phyloP scores from a whole-genome alignment of 2,888 invertebrate genomes.

The Drosophila tanythrix region DNA sequence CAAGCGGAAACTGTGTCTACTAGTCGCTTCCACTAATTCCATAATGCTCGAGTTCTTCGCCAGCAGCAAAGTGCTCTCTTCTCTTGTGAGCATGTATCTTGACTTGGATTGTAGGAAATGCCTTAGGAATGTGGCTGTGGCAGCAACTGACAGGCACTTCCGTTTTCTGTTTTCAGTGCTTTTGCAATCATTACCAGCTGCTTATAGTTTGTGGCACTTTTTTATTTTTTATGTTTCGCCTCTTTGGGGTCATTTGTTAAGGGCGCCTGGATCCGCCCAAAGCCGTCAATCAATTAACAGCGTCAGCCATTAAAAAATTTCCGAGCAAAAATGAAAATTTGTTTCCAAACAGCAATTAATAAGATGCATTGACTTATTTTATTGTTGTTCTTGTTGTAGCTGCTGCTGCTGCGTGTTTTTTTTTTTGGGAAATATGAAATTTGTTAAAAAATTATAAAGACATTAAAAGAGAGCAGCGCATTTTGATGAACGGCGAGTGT shows the following conservation, averaged over 20 bases:
- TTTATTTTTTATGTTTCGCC: constrained; percentile 8
- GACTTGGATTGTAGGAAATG: constrained; percentile 18
- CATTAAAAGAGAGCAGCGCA: constrained; percentile 27
- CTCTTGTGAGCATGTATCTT: constrained; percentile 1
- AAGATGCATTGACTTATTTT: constrained; percentile 38
- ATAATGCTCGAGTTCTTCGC: neutral
- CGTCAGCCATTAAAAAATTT: constrained; percentile 9
- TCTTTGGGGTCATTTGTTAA: constrained; percentile 45
- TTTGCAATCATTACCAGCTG: constrained; percentile 52
- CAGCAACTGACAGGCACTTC: constrained; percentile 54
- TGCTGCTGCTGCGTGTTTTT: neutral
- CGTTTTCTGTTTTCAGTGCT: constrained; percentile 35
- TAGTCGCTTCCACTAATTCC: constrained; percentile 12
- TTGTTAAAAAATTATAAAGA: constrained; percentile 55
- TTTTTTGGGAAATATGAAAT: constrained; percentile 29
- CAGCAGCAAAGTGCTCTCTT: constrained; percentile 3
- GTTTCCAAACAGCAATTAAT: constrained; percentile 51
- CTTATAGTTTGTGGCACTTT: constrained; percentile 36
- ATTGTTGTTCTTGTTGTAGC: constrained; percentile 1
- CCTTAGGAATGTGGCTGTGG: constrained; percentile 22
- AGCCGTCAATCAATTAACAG: constrained; percentile 70
- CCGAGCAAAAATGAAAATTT: constrained; percentile 28
- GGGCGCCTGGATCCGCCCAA: constrained; percentile 24
- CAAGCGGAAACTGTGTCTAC: constrained; percentile 16
- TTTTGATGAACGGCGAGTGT: constrained; percentile 4